phyloP scores from a whole-genome alignment of 2,797 vertebrate genomes.

The Alauda arvensis region DNA sequence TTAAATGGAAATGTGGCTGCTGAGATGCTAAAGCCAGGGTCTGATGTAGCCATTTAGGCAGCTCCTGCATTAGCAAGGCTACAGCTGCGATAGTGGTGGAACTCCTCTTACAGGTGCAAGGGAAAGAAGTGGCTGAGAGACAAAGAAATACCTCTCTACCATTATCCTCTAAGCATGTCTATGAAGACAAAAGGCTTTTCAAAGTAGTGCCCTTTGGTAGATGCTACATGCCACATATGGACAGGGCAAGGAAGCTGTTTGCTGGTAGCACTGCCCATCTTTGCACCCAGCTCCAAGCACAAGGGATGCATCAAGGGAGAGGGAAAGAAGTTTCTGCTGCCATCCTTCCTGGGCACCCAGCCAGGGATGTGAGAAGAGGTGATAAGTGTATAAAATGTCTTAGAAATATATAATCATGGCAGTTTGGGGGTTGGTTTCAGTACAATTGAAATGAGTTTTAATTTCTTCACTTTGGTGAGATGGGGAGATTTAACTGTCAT shows the following conservation, averaged over 20 bases:
- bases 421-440: slow-evolving; percentile 28
- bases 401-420: slow-evolving; percentile 4
- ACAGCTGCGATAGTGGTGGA: fast-evolving
- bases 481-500: slow-evolving; percentile 50
- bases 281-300: neutral
- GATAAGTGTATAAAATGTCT: slow-evolving; percentile 20
- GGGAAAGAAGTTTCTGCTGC: neutral
- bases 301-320: neutral
- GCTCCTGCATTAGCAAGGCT: neutral
- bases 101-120: neutral
- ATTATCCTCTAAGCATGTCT: neutral
- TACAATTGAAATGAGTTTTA: slow-evolving; percentile 38
- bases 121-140: neutral
- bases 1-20: neutral
- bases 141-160: neutral
- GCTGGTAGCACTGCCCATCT: neutral
- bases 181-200: neutral
- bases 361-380: slow-evolving; percentile 6
- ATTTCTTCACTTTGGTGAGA: slow-evolving; percentile 20
- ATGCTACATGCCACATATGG: neutral
- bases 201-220: neutral
- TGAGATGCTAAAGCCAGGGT: neutral
- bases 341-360: slow-evolving; percentile 21
- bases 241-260: fast-evolving
- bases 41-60: neutral